Evolutionary conservation across 2,113 vertebrate species (phyloP).

Genomic region (Tetrax tetrax): DNA sequence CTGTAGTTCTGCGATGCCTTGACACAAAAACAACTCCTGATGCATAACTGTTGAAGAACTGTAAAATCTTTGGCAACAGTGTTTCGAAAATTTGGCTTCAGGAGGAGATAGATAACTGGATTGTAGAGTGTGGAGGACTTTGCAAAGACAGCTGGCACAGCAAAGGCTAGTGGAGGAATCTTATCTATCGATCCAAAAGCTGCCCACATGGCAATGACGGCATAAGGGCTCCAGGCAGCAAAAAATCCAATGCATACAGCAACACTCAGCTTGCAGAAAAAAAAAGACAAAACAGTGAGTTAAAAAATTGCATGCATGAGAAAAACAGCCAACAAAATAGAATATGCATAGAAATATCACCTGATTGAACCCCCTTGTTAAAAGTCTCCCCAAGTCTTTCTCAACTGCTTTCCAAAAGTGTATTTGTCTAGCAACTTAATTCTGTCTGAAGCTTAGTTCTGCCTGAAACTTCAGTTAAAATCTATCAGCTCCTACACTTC

Average conservation of each 20-base stretch:
- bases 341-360: neutral
- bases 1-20: neutral
- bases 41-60: constrained; percentile 46
- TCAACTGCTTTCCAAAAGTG: rapidly evolving
- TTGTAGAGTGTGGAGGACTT: constrained; percentile 83
- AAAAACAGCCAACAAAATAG: neutral
- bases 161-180: constrained; percentile 79
- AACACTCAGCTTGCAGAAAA: constrained; percentile 72
- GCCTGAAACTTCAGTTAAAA: neutral
- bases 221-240: constrained; percentile 80
- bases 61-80: constrained; percentile 60
- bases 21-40: constrained; percentile 41
- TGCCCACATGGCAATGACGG: constrained; percentile 80
- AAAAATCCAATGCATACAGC: constrained; percentile 80
- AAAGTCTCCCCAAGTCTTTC: neutral
- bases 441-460: neutral
- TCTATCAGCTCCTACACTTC: neutral
- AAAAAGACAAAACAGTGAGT: neutral
- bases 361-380: neutral
- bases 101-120: constrained; percentile 73
- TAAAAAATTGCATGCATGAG: neutral
- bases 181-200: constrained; percentile 75
- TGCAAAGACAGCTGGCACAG: constrained; percentile 79
- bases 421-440: neutral
- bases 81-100: constrained; percentile 74